These are phyloP conservation scores for Hybos culiciformis DNA, from an alignment of 2,888 invertebrate genomes.

Conservation along the genomic window DNA sequence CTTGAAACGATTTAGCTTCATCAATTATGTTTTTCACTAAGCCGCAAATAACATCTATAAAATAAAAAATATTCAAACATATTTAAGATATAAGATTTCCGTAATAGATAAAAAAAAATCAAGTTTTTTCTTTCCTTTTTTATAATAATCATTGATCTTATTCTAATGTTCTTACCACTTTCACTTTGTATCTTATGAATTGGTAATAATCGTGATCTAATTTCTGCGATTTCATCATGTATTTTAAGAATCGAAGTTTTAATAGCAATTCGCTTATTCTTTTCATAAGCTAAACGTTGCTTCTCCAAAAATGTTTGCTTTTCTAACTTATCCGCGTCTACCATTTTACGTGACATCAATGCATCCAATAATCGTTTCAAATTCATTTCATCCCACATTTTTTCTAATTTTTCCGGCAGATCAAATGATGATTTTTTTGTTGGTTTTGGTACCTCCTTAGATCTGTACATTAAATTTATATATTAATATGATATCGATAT, in stretches of 20 bases:
- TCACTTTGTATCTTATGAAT: too few species aligned
- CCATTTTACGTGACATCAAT: slow-evolving; percentile 31
- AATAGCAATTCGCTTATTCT: slow-evolving; percentile 26
- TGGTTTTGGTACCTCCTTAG: slow-evolving; percentile 18
- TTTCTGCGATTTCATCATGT: slow-evolving; percentile 24
- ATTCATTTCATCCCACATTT: slow-evolving; percentile 49
- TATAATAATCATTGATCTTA: too few species aligned
- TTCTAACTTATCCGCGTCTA: slow-evolving; percentile 36
- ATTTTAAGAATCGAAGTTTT: slow-evolving; percentile 19
- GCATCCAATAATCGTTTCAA: slow-evolving; percentile 43
- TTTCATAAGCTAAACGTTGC: slow-evolving; percentile 43
- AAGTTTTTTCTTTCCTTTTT: too few species aligned
- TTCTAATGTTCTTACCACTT: too few species aligned
- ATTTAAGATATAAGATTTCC: too few species aligned
- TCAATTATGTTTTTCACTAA: slow-evolving; percentile 19
- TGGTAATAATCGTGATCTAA: slow-evolving; percentile 32
- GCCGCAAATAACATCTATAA: too few species aligned
- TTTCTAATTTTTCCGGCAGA: slow-evolving; percentile 32
- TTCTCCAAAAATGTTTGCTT: slow-evolving; percentile 50
- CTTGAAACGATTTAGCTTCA: slow-evolving; percentile 17
- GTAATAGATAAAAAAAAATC: too few species aligned
- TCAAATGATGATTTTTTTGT: slow-evolving; percentile 15
- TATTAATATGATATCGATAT: background rate
- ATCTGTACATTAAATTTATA: slow-evolving; percentile 3
- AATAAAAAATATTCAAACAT: slow-evolving; percentile 10